A percentile compares a stretch with the other conserved stretches of the same genome.
These are phyloP conservation scores for Hippocampus guttulatus DNA, from an alignment of 2,113 vertebrate species.

Conservation along the genomic window DNA sequence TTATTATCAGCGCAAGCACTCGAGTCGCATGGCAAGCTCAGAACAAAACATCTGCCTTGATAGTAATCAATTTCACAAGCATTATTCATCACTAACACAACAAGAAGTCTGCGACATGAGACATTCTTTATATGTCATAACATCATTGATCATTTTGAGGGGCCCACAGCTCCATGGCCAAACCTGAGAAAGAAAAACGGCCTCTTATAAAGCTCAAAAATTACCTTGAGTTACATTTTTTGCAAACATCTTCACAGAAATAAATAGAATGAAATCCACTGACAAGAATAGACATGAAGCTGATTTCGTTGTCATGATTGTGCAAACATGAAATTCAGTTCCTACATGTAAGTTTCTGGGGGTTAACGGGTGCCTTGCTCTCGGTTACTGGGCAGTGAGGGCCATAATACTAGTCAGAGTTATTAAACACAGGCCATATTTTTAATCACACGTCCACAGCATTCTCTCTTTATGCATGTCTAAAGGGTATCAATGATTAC, in stretches of 20 bases:
- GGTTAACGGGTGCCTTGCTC: background rate
- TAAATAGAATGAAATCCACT: background rate
- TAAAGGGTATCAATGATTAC: background rate
- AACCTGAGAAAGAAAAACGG: background rate
- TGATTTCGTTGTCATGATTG: background rate
- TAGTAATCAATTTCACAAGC: slow-evolving; percentile 14
- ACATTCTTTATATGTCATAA: slow-evolving; percentile 5
- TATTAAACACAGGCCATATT: background rate
- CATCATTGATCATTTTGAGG: slow-evolving; percentile 6
- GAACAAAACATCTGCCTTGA: slow-evolving; percentile 10
- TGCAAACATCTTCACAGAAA: background rate
- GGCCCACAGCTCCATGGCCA: background rate
- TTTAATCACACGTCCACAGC: background rate
- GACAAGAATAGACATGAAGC: background rate
- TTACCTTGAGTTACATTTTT: background rate
- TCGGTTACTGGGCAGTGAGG: background rate
- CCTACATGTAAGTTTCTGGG: background rate
- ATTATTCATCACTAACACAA: slow-evolving; percentile 24
- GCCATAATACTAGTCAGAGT: background rate
- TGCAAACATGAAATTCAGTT: background rate
- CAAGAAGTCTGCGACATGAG: background rate
- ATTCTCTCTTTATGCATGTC: background rate
- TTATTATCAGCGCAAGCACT: slow-evolving; percentile 29
- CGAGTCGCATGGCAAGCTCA: background rate
- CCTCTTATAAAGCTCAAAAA: background rate